phyloP scores from a whole-genome alignment of 1,140 invertebrate genomes.

The Cherax quadricarinatus region DNA sequence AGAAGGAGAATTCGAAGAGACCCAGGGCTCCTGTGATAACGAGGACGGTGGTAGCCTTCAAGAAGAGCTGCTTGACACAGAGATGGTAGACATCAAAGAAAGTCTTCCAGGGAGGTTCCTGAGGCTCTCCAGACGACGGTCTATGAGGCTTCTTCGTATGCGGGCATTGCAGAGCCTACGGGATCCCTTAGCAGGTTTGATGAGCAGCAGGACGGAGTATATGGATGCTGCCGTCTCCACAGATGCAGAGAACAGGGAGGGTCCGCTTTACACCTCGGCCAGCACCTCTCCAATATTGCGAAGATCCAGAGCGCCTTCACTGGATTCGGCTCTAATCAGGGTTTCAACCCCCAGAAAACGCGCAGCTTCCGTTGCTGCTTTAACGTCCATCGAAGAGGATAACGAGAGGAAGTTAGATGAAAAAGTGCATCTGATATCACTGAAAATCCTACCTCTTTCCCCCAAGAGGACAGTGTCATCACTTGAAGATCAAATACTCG shows the following conservation, averaged over 20 bases:
- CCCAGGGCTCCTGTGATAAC: not conserved
- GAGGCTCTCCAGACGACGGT: slow-evolving; percentile 23
- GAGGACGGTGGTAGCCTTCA: not conserved
- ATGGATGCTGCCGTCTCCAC: not conserved
- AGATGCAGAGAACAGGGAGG: not conserved
- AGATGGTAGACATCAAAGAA: not conserved
- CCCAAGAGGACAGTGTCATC: not conserved
- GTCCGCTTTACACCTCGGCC: not conserved
- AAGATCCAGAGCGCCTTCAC: not conserved
- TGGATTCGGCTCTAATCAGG: not conserved
- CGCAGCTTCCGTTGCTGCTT: not conserved
- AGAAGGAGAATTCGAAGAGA: not conserved
- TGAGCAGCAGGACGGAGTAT: not conserved
- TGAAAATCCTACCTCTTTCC: not conserved
- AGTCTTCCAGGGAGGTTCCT: not conserved
- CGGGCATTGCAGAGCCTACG: not conserved
- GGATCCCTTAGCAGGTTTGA: slow-evolving; percentile 31
- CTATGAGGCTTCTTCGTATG: not conserved
- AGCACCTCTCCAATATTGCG: not conserved
- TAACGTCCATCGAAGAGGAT: not conserved
- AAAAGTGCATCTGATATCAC: not conserved
- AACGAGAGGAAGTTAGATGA: not conserved
- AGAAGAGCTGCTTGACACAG: not conserved
- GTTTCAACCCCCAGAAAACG: not conserved
- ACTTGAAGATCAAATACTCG: not conserved